Conservation (phyloP, 2,888 invertebrate genomes). For the Tinea pellionella region DNA sequence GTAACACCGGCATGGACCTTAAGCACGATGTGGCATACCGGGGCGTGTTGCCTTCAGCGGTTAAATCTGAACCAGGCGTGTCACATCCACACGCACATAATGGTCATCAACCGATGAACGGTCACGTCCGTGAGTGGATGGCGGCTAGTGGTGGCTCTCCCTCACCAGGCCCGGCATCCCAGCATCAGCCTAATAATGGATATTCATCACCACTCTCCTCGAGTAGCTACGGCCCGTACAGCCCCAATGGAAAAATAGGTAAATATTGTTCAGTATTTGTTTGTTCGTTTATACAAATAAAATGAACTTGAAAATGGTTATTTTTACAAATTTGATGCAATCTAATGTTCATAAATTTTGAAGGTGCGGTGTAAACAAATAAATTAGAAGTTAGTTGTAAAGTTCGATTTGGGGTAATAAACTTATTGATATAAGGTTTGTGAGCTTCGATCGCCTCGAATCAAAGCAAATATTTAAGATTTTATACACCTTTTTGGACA, state of each 20-base stretch:
- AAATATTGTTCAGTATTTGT: constrained; percentile 39
- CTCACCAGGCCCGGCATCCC: constrained; percentile 75
- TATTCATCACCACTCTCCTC: constrained; percentile 89
- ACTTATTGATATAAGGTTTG: constrained; percentile 10
- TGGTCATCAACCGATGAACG: constrained; percentile 54
- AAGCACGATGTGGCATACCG: constrained; percentile 74
- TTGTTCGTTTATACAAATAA: background rate
- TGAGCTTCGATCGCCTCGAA: background rate
- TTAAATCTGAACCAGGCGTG: constrained; percentile 61
- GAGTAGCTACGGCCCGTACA: constrained; percentile 90
- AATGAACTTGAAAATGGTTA: background rate
- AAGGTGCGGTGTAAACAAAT: constrained; percentile 1
- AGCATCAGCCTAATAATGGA: constrained; percentile 76
- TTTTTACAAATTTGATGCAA: background rate
- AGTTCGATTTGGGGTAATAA: background rate
- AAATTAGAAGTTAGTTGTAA: constrained; percentile 9
- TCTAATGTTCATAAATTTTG: constrained; percentile 7
- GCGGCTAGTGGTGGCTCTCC: constrained; percentile 67
- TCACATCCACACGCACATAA: constrained; percentile 39
- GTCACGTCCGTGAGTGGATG: constrained; percentile 64
- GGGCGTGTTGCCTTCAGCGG: constrained; percentile 57
- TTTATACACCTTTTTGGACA: background rate
- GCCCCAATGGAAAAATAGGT: constrained; percentile 91
- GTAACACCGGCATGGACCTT: constrained; percentile 72
- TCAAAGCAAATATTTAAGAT: background rate